These are phyloP conservation scores for Zaprionus ornatus DNA, from an alignment of 1,140 invertebrate species.

Conservation along the genomic window DNA sequence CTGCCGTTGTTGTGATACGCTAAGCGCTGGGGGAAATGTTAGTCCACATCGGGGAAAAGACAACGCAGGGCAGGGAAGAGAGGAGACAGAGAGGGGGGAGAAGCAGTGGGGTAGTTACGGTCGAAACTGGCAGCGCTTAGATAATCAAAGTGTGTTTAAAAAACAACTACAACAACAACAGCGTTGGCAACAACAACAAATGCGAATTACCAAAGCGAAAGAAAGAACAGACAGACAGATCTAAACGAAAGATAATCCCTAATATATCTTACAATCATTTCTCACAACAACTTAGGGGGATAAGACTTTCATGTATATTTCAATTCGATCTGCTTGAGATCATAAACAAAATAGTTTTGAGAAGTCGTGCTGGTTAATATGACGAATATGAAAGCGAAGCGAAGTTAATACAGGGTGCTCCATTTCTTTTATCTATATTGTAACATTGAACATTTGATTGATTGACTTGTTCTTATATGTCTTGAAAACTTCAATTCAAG, in stretches of 20 bases:
- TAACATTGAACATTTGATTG: no score
- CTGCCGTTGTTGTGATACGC: constrained; percentile 24
- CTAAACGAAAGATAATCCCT: constrained; percentile 10
- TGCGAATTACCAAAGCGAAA: constrained; percentile 29
- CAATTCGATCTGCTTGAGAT: background rate
- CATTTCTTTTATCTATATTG: no score
- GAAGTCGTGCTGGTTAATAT: no score
- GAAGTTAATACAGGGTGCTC: no score
- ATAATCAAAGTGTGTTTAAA: constrained; percentile 49
- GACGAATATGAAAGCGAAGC: no score
- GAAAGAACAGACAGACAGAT: constrained; percentile 9
- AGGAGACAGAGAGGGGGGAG: background rate
- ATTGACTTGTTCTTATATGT: no score
- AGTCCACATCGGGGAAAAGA: constrained; percentile 12
- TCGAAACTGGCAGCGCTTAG: background rate
- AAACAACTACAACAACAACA: constrained; percentile 21
- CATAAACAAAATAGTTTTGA: no score
- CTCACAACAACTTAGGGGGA: background rate
- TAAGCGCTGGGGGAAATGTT: constrained; percentile 24
- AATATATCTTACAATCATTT: constrained; percentile 20
- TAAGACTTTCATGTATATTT: background rate
- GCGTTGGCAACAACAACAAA: constrained; percentile 12
- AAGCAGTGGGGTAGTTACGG: background rate
- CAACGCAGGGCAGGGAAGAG: background rate
- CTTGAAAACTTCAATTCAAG: no score